Conservation (phyloP, 1,140 invertebrate species). For the Mycetomoellerius zeteki region DNA sequence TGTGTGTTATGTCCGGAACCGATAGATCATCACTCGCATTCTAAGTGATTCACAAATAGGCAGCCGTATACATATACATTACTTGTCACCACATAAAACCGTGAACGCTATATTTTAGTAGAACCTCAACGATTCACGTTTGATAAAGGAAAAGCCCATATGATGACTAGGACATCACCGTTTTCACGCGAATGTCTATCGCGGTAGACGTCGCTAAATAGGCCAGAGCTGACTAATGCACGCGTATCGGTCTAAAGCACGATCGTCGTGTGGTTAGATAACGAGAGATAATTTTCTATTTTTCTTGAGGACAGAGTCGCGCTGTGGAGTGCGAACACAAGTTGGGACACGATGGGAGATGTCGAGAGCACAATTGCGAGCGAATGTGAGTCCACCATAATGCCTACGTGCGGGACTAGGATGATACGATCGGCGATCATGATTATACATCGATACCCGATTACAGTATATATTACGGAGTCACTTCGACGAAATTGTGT, state of each 20-base stretch:
- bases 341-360: slow-evolving; percentile 33
- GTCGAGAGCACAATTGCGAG: slow-evolving; percentile 39
- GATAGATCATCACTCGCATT: slow-evolving; percentile 80
- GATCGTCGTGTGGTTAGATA: slow-evolving; percentile 31
- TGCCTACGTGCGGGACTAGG: neutral
- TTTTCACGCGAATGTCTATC: slow-evolving; percentile 24
- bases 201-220: neutral
- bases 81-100: slow-evolving; percentile 78
- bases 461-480: neutral
- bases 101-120: slow-evolving; percentile 85
- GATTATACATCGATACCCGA: slow-evolving; percentile 6
- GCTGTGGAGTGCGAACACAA: neutral
- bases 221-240: neutral
- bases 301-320: slow-evolving; percentile 33
- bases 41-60: slow-evolving; percentile 78
- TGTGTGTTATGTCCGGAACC: slow-evolving; percentile 22
- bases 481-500: neutral
- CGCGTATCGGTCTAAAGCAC: slow-evolving; percentile 24
- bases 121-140: slow-evolving; percentile 81
- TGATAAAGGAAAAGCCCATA: slow-evolving; percentile 72
- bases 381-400: slow-evolving; percentile 27
- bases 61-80: slow-evolving; percentile 81
- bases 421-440: neutral
- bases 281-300: slow-evolving; percentile 30
- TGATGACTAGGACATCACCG: slow-evolving; percentile 63